These are phyloP conservation scores for Anagyrus pseudococci DNA, from an alignment of 2,888 invertebrate genomes.

Conservation along the genomic window DNA sequence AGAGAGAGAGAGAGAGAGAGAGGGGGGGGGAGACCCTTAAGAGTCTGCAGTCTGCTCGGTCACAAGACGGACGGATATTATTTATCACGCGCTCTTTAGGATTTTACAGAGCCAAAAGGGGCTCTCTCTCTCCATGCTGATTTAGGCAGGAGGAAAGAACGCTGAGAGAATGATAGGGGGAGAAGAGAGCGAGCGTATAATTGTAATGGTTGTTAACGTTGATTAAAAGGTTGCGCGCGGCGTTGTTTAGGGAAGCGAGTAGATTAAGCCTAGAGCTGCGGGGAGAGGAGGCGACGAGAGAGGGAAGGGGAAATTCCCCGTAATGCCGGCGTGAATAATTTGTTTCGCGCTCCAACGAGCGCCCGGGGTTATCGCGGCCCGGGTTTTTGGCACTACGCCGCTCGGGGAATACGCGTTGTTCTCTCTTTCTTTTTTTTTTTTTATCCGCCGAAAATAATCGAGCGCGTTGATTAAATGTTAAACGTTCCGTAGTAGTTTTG, in stretches of 20 bases:
- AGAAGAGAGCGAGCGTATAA: conserved; percentile 21
- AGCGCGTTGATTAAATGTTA: not conserved
- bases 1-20: not conserved
- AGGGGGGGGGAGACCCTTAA: not conserved
- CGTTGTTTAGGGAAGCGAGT: conserved; percentile 11
- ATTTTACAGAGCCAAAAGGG: not conserved
- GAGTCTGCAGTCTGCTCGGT: too few relatives aligned
- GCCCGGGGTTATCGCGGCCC: too few relatives aligned
- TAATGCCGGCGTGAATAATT: not conserved
- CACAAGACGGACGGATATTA: conserved; percentile 34
- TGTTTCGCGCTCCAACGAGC: not conserved
- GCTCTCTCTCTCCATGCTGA: too few relatives aligned
- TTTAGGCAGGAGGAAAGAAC: too few relatives aligned
- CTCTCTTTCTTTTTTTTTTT: too few relatives aligned
- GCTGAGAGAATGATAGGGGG: too few relatives aligned
- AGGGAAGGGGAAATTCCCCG: not conserved
- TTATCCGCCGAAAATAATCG: too few relatives aligned
- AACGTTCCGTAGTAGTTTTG: too few relatives aligned
- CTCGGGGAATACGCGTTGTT: too few relatives aligned
- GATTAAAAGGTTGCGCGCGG: conserved; percentile 36
- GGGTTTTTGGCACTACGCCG: too few relatives aligned
- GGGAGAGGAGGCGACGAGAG: not conserved
- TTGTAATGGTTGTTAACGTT: conserved; percentile 36
- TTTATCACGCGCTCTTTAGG: conserved; percentile 25
- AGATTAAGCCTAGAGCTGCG: conserved; percentile 15